phyloP scores from a whole-genome alignment of 23 tunicate genomes.

The Trididemnum miniatum region DNA sequence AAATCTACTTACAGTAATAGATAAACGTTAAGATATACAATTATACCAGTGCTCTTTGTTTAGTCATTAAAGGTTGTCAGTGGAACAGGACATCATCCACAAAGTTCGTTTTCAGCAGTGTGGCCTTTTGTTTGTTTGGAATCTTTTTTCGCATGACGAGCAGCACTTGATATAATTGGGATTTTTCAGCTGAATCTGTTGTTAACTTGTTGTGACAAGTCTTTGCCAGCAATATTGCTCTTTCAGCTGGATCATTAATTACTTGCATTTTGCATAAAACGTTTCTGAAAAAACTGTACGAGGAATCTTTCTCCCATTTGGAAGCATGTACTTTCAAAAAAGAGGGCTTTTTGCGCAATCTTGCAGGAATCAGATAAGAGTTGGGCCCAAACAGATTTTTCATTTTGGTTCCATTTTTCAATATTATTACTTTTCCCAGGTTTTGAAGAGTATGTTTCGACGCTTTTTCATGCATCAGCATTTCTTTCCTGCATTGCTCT shows the following conservation, averaged over 20 bases:
- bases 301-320: neutral
- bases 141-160: neutral
- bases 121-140: neutral
- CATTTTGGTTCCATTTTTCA: neutral
- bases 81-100: neutral
- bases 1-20: too few species aligned
- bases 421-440: neutral
- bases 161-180: neutral
- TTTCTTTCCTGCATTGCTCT: neutral
- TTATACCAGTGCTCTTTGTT: too few species aligned
- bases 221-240: constrained; percentile 5
- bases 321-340: neutral
- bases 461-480: neutral
- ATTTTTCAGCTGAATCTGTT: neutral
- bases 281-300: neutral
- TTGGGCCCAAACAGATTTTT: neutral
- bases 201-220: neutral
- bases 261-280: neutral
- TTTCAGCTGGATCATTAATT: constrained; percentile 1
- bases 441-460: constrained; percentile 3
- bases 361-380: neutral
- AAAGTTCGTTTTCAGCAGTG: constrained; percentile 3
- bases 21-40: too few species aligned
- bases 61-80: neutral
- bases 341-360: neutral